Base-by-base conservation (phyloP, 2,888 invertebrate genomes). In the Myathropa florea region DNA sequence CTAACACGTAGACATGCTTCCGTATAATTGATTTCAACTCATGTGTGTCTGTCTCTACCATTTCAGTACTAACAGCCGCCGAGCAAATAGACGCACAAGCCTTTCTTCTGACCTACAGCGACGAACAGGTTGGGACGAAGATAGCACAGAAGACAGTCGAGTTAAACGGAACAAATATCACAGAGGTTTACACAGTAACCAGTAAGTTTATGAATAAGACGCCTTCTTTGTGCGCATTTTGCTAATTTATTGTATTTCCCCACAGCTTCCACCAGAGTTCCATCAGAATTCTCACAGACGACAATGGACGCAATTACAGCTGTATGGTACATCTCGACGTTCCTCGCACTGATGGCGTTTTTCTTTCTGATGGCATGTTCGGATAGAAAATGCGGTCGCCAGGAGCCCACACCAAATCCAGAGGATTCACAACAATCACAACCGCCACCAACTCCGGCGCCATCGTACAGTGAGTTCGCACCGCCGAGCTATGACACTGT, bases 291-390 rank as follows among this genome's bases (percentile, higher is more conserved):
- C 21, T 92, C 92, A 10, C 91, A 92, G 88, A 90, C 91, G 36
- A 91, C 92, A 79, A 92, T 92, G 92, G 93, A 92, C 86, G 90
- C 92, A 12, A 91, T 92, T 36, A 93, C 92, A 61, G 90, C 92
- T 23, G 90, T 93, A 26, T 92, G 92, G 92, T 92, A 92, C 88
- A 90, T 92, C 86, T 92, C 92, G 55, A 92, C 92, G 39, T 92
- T 92, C 86, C 63, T 93, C 79, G 92, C 92, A 1, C 80, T 93
- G 61, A 91, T 92, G 33, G 92, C 92, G 6, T 93, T 93, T 88
- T 93, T 93, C 77, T 89, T 92, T 80, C 90, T 93, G 10, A 93
- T 93, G 93, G 92, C 92, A 24, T 93, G 92, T 72, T 93, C 93
- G 68, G 92, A 93, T 88, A 89, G 91, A 12, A 89, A 91, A 2